These are phyloP conservation scores for Orchesellides sinensis DNA, from an alignment of 2,888 invertebrate genomes.

Conservation along the genomic window DNA sequence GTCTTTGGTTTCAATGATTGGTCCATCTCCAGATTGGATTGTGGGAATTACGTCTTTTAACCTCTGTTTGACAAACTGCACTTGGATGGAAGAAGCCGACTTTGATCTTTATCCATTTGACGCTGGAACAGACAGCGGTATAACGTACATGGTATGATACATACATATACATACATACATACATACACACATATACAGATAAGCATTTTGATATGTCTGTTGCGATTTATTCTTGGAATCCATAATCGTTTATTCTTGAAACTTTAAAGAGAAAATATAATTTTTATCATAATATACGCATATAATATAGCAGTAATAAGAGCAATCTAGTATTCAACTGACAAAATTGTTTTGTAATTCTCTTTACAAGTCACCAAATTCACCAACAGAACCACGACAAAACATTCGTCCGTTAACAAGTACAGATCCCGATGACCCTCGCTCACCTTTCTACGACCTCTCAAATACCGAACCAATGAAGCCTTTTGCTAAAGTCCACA, in stretches of 20 bases:
- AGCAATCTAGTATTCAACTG: no score
- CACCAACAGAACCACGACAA: conserved; percentile 87
- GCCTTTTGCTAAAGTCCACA: conserved; percentile 89
- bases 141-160: conserved; percentile 87
- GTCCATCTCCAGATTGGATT: conserved; percentile 99
- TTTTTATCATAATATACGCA: no score
- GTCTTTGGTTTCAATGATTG: conserved; percentile 92
- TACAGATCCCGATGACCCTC: conserved; percentile 92
- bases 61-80: conserved; percentile 91
- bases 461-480: conserved; percentile 84
- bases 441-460: conserved; percentile 94
- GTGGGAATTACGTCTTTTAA: conserved; percentile 94
- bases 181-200: no score
- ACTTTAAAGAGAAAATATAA: no score
- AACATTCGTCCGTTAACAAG: conserved; percentile 93
- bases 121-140: conserved; percentile 84
- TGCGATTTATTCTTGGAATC: no score
- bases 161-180: neutral
- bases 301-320: no score
- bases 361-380: conserved; percentile 84
- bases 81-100: conserved; percentile 90
- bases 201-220: no score
- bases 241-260: no score
- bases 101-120: conserved; percentile 96
- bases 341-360: no score